These are phyloP conservation scores for Geopemphigus sp. DNA, from an alignment of 1,140 invertebrate species.

Conservation along the genomic window DNA sequence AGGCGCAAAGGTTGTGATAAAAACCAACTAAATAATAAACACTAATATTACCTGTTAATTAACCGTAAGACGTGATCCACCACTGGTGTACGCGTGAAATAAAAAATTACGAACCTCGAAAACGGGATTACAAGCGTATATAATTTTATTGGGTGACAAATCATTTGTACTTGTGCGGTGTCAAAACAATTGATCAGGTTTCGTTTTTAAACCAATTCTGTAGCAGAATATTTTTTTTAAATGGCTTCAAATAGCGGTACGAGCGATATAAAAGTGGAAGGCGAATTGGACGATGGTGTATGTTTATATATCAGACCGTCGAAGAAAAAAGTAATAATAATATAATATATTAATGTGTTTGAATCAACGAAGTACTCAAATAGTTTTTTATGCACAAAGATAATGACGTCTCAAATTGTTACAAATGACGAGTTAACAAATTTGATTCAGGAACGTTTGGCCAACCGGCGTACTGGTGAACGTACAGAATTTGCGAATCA, in stretches of 20 bases:
- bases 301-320: conserved; percentile 42
- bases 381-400: conserved; percentile 12
- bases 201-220: no score
- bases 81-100: no score
- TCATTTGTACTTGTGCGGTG: no score
- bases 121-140: no score
- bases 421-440: conserved; percentile 43
- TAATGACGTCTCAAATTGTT: conserved; percentile 46
- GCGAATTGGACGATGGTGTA: conserved; percentile 27
- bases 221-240: conserved; percentile 13
- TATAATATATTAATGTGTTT: not conserved
- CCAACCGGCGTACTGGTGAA: conserved; percentile 37
- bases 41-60: no score
- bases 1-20: no score
- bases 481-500: conserved; percentile 47
- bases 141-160: no score
- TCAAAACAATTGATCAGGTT: no score
- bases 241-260: conserved; percentile 49
- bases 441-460: conserved; percentile 47
- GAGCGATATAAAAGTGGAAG: conserved; percentile 51
- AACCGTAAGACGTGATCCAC: no score
- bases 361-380: not conserved
- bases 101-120: no score
- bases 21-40: no score
- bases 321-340: conserved; percentile 35